These are phyloP conservation scores for Parthenolecanium corni DNA, from an alignment of 2,888 invertebrate genomes.

Conservation along the genomic window DNA sequence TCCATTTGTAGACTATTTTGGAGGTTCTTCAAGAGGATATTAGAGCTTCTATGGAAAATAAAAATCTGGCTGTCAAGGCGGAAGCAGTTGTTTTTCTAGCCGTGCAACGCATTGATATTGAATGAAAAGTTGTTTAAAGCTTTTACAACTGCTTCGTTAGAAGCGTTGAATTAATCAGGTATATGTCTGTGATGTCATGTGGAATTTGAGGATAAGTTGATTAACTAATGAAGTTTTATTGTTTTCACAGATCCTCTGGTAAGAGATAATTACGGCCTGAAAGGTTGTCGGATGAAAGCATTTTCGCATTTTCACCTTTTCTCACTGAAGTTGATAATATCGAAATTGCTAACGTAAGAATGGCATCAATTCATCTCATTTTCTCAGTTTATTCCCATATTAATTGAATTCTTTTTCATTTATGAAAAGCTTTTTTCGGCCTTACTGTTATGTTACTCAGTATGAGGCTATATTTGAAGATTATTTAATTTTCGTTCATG, in stretches of 20 bases:
- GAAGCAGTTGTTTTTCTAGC: slow-evolving; percentile 77
- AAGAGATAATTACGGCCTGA: slow-evolving; percentile 81
- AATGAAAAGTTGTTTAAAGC: slow-evolving; percentile 84
- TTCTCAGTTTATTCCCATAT: too few species aligned
- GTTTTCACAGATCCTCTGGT: slow-evolving; percentile 63
- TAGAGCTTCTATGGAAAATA: slow-evolving; percentile 73
- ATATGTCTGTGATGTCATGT: slow-evolving; percentile 21
- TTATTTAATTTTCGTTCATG: too few species aligned
- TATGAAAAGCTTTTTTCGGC: too few species aligned
- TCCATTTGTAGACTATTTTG: slow-evolving; percentile 54
- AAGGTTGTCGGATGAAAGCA: slow-evolving; percentile 83
- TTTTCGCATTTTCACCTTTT: slow-evolving; percentile 72
- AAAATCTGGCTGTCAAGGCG: slow-evolving; percentile 80
- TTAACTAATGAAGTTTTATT: background rate
- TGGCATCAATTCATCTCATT: too few species aligned
- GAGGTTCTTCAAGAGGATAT: slow-evolving; percentile 78
- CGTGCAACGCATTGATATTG: slow-evolving; percentile 63
- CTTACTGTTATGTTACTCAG: too few species aligned
- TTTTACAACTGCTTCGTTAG: slow-evolving; percentile 62
- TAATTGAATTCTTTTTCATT: too few species aligned
- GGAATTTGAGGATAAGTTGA: too few species aligned
- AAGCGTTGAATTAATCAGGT: slow-evolving; percentile 66
- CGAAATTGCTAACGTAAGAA: too few species aligned
- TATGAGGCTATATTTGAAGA: too few species aligned
- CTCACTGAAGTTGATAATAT: too few species aligned